Base-by-base conservation (phyloP, 2,113 vertebrate genomes). In the Vidua chalybeata region DNA sequence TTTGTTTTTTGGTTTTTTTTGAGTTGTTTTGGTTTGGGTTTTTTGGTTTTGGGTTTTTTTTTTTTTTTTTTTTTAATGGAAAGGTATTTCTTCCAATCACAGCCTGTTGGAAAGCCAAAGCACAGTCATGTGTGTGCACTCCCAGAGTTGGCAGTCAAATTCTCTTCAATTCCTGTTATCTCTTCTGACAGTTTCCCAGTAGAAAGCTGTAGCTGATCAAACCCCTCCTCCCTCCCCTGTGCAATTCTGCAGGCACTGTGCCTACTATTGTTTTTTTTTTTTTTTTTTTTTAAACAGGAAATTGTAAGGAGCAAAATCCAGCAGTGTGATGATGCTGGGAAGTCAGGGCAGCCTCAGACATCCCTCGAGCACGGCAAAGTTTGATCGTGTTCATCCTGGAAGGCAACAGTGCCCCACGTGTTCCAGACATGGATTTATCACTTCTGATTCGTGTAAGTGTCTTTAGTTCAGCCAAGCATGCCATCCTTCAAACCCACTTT, bases 11-110 rank as follows among this genome's bases (percentile, higher is more conserved):
- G 21, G 11, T n/a, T 41, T 49, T 20, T 35, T 35, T 43, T 15
- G 4, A 7, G 15, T 4, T 31, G 22, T 45, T 9, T 46, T 15
- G 6, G 14, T 2, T 1, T 79, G 3, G 49, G 13, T n/a, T 23
- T n/a, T 22, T 33, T 13, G 2, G 7, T 11, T 64, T 13, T 22
- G 49, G 51, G 48, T 15, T 59, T 41, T 10, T 39, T 39, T 39
- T 39, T 39, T 39, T 39, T 39, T 39, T 39, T 23, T 15, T 24
- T 37, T 59, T 35, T 43, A 21, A 41, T 13, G 11, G 61, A 82
- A 87, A 28, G 26, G 33, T 8, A 26, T 37, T 56, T 87, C 14
- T 82, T 15, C 41, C 6, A 23, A 8, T 46, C 33, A 49, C 69
- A 84, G 52, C 33, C 18, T 16, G 13, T 27, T 43, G 51, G 58